Conservation (phyloP, 2,113 vertebrate genomes). For the Macquaria ambigua region DNA sequence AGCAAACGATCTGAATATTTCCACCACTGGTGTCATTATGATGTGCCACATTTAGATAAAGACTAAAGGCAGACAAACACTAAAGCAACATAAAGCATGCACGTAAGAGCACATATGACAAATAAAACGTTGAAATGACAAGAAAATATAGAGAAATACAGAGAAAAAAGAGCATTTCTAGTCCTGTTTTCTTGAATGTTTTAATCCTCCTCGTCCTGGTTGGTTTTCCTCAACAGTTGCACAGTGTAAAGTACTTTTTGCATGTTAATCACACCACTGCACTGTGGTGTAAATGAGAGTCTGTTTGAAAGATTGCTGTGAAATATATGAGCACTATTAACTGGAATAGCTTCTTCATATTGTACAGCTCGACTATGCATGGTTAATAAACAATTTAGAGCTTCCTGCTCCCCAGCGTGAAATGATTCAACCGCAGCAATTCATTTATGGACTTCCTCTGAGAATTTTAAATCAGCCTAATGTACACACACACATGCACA, state of each 20-base stretch:
- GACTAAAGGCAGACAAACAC: neutral
- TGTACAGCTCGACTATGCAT: neutral
- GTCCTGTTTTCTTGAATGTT: neutral
- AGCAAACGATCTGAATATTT: no score
- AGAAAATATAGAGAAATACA: neutral
- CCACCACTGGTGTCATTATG: neutral
- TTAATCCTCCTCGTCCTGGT: neutral
- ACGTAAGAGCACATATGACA: neutral
- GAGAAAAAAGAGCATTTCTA: no score
- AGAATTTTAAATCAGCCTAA: slow-evolving; percentile 23
- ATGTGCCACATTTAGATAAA: neutral
- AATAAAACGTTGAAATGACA: neutral
- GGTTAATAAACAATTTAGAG: slow-evolving; percentile 40
- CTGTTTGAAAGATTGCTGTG: neutral
- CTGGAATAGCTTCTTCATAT: slow-evolving; percentile 5
- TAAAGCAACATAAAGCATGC: neutral
- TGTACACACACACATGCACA: neutral
- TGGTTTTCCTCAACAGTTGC: neutral
- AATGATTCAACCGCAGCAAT: slow-evolving; percentile 1
- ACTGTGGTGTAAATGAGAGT: neutral
- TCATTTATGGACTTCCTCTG: slow-evolving; percentile 28
- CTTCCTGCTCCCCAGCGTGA: slow-evolving; percentile 17
- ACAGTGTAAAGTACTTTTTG: no score
- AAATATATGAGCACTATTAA: neutral
- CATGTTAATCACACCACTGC: neutral